These are phyloP conservation scores for Chrysolina americana DNA, from an alignment of 2,888 invertebrate genomes.

Conservation along the genomic window DNA sequence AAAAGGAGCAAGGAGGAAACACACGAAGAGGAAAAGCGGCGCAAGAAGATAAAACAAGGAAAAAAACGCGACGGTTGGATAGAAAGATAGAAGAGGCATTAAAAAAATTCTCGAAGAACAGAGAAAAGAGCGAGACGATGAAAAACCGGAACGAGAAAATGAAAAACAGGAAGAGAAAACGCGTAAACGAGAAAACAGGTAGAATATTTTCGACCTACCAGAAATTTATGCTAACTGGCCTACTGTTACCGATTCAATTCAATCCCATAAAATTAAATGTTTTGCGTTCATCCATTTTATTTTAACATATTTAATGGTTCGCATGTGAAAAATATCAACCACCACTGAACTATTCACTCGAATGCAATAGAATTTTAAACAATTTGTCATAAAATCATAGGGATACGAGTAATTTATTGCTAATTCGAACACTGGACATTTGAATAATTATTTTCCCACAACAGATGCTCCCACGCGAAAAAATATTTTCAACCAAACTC, in stretches of 20 bases:
- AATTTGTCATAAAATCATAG: background rate
- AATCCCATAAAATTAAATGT: background rate
- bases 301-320: background rate
- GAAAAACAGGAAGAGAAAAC: too few relatives aligned
- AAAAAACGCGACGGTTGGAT: too few relatives aligned
- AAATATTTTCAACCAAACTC: background rate
- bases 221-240: background rate
- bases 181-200: too few relatives aligned
- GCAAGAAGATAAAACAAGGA: too few relatives aligned
- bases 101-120: too few relatives aligned
- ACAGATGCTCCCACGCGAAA: background rate
- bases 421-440: background rate
- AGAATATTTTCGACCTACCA: too few relatives aligned
- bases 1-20: too few relatives aligned
- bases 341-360: background rate
- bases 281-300: background rate
- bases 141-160: too few relatives aligned
- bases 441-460: background rate
- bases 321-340: constrained; percentile 4
- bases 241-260: background rate
- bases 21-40: too few relatives aligned
- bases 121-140: too few relatives aligned
- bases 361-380: background rate
- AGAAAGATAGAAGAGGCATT: too few relatives aligned
- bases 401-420: background rate